A percentile compares a stretch with the other conserved stretches of the same genome.
Conservation (phyloP, 2,888 invertebrate genomes). For the Chrysolina americana region DNA sequence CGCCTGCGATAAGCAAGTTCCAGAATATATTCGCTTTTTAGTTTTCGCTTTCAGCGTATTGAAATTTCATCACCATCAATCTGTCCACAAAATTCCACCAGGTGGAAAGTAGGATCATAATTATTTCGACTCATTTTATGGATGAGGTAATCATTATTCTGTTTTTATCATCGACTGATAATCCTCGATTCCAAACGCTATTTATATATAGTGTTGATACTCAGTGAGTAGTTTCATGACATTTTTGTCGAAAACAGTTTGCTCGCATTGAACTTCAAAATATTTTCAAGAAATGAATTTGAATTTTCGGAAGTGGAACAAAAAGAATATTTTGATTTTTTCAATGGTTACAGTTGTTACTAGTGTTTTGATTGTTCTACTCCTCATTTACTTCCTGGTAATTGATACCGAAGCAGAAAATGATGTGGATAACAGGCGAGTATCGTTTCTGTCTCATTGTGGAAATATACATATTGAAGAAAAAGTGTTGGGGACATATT, state of each 20-base stretch:
- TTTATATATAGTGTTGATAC: constrained; percentile 1
- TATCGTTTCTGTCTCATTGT: neutral
- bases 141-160: neutral
- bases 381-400: constrained; percentile 3
- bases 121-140: neutral
- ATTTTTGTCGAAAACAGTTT: neutral
- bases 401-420: neutral
- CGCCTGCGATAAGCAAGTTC: too few species aligned
- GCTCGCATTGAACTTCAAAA: neutral
- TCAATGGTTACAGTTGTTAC: neutral
- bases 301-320: neutral
- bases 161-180: constrained; percentile 2
- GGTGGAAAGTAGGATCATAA: neutral
- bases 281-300: neutral
- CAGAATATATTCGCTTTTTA: too few species aligned
- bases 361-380: neutral
- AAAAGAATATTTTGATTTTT: neutral
- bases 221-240: neutral
- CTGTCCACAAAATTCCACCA: neutral
- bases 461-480: too few species aligned
- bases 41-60: neutral
- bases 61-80: neutral
- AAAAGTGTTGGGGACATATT: too few species aligned
- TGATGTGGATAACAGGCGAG: neutral
- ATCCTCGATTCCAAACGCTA: neutral